These are phyloP conservation scores for Excalfactoria chinensis DNA, from an alignment of 2,113 vertebrate species.

Conservation along the genomic window DNA sequence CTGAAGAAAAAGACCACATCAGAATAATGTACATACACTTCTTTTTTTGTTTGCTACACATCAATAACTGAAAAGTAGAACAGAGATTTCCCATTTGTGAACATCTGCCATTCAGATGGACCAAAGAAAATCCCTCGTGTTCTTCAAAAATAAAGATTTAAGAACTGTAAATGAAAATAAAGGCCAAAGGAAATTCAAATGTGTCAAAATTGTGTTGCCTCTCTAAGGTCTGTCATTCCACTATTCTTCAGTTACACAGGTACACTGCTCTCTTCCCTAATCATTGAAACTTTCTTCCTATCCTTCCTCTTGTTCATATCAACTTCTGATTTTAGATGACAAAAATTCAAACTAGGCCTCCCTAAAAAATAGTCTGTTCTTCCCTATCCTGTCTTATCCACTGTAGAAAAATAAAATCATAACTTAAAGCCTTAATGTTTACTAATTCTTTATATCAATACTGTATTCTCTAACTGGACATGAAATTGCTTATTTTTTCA, in stretches of 20 bases:
- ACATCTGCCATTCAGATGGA: background rate
- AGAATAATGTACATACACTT: background rate
- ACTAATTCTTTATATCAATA: background rate
- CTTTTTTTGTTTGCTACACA: background rate
- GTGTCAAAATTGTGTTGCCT: background rate
- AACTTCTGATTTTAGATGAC: background rate
- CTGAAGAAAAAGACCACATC: fast-evolving
- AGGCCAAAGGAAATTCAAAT: background rate
- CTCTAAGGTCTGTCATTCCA: background rate
- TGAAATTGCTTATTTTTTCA: background rate
- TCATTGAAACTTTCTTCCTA: background rate
- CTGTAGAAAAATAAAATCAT: background rate
- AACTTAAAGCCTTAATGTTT: background rate
- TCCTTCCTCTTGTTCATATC: background rate
- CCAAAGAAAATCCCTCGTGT: fast-evolving
- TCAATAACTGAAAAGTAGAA: background rate
- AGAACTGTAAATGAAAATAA: background rate
- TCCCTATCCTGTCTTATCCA: fast-evolving
- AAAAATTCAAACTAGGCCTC: background rate
- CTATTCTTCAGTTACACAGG: background rate
- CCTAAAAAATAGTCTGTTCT: background rate
- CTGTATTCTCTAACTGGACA: background rate
- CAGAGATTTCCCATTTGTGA: background rate
- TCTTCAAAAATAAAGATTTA: background rate
- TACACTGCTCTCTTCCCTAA: background rate